A percentile compares a stretch with the other conserved stretches of the same genome.
These are phyloP conservation scores for Amphipyra tragopoginis DNA, from an alignment of 2,888 invertebrate genomes.

Conservation along the genomic window DNA sequence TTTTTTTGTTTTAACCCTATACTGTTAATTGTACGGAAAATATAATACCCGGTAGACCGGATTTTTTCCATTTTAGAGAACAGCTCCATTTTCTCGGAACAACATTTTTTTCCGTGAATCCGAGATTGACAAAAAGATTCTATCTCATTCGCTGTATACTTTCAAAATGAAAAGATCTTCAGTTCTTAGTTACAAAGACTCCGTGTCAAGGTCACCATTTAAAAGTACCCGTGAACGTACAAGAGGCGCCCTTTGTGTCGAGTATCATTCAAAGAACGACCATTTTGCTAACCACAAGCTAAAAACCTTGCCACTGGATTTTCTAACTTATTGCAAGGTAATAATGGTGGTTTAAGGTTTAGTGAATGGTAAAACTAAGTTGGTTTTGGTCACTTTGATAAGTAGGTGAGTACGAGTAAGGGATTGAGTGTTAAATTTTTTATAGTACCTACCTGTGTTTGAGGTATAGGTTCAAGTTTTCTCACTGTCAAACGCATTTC, in stretches of 20 bases:
- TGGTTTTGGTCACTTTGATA: slow-evolving; percentile 51
- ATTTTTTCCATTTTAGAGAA: neutral
- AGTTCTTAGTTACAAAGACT: slow-evolving; percentile 52
- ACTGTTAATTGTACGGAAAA: too few species aligned
- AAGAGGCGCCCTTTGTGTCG: slow-evolving; percentile 56
- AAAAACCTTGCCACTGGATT: slow-evolving; percentile 19
- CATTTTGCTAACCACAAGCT: slow-evolving; percentile 44
- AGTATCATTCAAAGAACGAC: slow-evolving; percentile 56
- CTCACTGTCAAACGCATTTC: neutral
- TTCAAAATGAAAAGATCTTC: slow-evolving; percentile 54
- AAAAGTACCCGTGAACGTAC: slow-evolving; percentile 56
- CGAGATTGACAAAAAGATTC: slow-evolving; percentile 41
- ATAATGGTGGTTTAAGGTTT: slow-evolving; percentile 12
- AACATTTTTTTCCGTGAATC: slow-evolving; percentile 17
- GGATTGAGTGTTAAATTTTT: slow-evolving; percentile 50
- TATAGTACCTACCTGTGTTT: slow-evolving; percentile 33
- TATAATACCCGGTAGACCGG: too few species aligned
- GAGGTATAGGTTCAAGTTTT: neutral
- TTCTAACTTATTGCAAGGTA: slow-evolving; percentile 16
- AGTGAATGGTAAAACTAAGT: slow-evolving; percentile 6
- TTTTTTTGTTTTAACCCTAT: too few species aligned
- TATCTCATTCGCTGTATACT: slow-evolving; percentile 41
- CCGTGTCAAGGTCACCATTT: slow-evolving; percentile 58
- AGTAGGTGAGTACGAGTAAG: slow-evolving; percentile 52
- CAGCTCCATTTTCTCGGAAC: neutral